phyloP scores from a whole-genome alignment of 2,113 vertebrate species.

The Haemorhous mexicanus region DNA sequence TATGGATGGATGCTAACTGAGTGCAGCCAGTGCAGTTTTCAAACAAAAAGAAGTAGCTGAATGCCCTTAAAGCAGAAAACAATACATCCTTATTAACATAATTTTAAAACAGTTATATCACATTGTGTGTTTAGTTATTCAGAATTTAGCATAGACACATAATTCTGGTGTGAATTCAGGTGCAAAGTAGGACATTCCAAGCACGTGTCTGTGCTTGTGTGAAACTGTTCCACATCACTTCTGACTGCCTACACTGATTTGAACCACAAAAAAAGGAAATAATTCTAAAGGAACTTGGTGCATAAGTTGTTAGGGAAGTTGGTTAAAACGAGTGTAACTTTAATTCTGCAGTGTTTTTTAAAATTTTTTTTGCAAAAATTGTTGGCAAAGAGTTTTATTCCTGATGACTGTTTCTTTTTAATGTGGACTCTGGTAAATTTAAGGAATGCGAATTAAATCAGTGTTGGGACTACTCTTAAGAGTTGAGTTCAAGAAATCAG shows the following conservation, averaged over 20 bases:
- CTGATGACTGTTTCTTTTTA: neutral
- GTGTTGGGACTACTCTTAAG: neutral
- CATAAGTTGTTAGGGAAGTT: neutral
- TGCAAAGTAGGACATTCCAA: neutral
- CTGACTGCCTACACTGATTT: neutral
- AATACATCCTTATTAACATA: neutral
- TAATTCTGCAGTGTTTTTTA: neutral
- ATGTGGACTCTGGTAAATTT: neutral
- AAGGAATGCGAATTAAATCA: neutral
- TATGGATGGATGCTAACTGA: neutral
- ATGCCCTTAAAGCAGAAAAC: neutral
- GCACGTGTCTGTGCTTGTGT: fast-evolving
- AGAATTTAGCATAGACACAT: neutral
- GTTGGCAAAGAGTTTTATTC: neutral
- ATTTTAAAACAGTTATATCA: neutral
- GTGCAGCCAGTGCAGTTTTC: neutral
- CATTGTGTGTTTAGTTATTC: neutral
- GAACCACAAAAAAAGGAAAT: neutral
- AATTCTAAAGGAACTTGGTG: neutral
- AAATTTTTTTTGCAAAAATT: neutral
- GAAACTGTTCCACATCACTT: neutral
- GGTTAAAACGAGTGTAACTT: neutral
- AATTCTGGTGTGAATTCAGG: neutral
- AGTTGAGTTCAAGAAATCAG: neutral
- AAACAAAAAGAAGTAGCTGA: neutral